Conservation (phyloP, 2,888 invertebrate genomes). For the Hofmannophila pseudospretella region DNA sequence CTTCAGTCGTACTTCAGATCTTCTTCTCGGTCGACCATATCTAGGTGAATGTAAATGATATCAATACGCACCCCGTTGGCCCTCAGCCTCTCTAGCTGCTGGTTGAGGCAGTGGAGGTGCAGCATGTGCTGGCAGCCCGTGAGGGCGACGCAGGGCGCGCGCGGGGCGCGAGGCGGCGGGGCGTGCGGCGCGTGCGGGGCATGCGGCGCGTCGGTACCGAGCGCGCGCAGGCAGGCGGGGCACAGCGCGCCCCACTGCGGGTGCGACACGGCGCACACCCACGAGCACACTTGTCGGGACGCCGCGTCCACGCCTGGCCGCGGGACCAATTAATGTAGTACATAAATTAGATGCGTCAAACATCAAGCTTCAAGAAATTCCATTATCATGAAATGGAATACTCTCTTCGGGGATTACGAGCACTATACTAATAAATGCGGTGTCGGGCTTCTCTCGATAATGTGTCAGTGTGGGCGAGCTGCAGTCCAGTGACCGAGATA, state of each 20-base stretch:
- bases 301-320: constrained; percentile 18
- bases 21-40: not conserved
- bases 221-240: constrained; percentile 84
- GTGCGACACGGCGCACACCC: constrained; percentile 82
- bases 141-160: constrained; percentile 80
- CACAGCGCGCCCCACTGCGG: constrained; percentile 83
- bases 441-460: too few species aligned
- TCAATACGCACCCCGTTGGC: constrained; percentile 8
- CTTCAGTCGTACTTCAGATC: not conserved
- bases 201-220: constrained; percentile 82
- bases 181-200: constrained; percentile 75
- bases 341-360: too few species aligned
- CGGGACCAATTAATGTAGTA: too few species aligned
- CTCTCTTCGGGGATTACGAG: too few species aligned
- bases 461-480: too few species aligned
- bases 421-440: too few species aligned
- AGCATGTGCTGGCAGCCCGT: constrained; percentile 86
- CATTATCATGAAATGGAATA: too few species aligned
- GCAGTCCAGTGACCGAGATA: too few species aligned
- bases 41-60: too few species aligned
- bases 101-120: constrained; percentile 88
- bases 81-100: constrained; percentile 70
- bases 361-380: too few species aligned
- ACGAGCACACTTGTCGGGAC: constrained; percentile 40
- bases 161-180: constrained; percentile 69